Conservation (phyloP, 2,797 vertebrate species). For the Nothura maculosa region DNA sequence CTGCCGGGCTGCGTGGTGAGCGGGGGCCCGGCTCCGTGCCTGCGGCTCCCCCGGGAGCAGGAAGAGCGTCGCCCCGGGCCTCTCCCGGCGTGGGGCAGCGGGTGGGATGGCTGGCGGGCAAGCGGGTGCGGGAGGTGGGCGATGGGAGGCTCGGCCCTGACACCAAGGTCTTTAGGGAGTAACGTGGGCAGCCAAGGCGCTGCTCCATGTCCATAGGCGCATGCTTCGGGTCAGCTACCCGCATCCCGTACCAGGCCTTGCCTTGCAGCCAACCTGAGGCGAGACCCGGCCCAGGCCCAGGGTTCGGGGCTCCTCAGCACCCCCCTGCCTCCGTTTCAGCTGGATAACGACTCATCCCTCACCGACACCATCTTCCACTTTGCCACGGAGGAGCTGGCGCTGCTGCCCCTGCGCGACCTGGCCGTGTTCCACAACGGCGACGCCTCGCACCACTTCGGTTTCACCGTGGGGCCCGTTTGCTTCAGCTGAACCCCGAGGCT, state of each 20-base stretch:
- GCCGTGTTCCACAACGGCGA: slow-evolving; percentile 82
- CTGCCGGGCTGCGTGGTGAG: slow-evolving; percentile 88
- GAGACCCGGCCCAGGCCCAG: accelerated
- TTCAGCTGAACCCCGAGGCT: slow-evolving; percentile 84
- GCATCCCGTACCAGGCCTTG: background rate
- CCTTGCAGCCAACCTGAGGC: too few species aligned
- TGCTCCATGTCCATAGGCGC: accelerated
- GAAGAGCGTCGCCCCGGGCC: background rate
- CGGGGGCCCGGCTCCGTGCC: background rate
- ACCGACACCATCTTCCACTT: slow-evolving; percentile 89
- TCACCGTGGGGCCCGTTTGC: slow-evolving; percentile 89
- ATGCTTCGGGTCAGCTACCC: background rate
- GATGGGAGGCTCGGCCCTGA: background rate
- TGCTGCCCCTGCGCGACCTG: slow-evolving; percentile 90
- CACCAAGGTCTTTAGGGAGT: background rate
- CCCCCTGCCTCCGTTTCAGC: slow-evolving; percentile 1
- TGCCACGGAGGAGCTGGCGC: slow-evolving; percentile 84
- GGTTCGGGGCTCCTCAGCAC: background rate
- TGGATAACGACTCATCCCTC: slow-evolving; percentile 71
- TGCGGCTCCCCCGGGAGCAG: accelerated
- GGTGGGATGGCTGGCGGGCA: background rate
- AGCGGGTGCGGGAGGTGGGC: background rate
- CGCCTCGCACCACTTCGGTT: slow-evolving; percentile 82
- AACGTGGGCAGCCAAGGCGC: accelerated
- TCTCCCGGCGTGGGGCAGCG: accelerated